Conservation (phyloP, 2,797 vertebrate genomes). For the Enteromius anoplus region DNA sequence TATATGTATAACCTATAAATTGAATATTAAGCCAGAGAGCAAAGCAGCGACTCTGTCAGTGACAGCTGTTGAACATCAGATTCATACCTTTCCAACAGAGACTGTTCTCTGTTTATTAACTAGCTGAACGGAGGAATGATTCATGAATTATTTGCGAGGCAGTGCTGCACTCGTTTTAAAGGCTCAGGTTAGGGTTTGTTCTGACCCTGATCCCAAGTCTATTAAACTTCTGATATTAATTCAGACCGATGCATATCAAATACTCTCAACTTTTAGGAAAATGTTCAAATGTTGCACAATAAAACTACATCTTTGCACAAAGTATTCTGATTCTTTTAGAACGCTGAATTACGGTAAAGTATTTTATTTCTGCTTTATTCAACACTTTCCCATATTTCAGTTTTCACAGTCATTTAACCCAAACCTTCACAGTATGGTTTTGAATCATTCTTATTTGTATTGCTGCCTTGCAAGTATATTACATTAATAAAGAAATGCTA, state of each 20-base stretch:
- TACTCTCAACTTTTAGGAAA: not conserved
- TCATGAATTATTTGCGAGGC: not conserved
- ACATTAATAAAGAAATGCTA: not conserved
- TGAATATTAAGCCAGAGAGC: too few relatives aligned
- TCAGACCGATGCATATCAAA: not conserved
- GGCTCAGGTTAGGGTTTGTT: not conserved
- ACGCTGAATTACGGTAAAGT: not conserved
- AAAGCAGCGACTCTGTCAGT: too few relatives aligned
- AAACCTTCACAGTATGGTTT: not conserved
- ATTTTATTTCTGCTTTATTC: not conserved
- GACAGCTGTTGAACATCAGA: too few relatives aligned
- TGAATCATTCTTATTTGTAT: not conserved
- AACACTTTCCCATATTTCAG: not conserved
- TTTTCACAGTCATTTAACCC: not conserved
- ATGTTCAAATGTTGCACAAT: not conserved
- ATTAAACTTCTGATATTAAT: not conserved
- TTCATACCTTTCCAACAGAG: not conserved
- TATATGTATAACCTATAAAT: too few relatives aligned
- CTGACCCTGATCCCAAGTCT: not conserved
- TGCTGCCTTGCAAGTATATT: not conserved
- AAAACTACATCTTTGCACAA: not conserved
- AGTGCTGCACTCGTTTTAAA: not conserved
- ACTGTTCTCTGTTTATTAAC: not conserved
- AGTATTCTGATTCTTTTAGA: not conserved
- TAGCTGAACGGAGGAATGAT: not conserved